Base-by-base conservation (phyloP, 2,113 vertebrate genomes). In the Pterocles burchelli region DNA sequence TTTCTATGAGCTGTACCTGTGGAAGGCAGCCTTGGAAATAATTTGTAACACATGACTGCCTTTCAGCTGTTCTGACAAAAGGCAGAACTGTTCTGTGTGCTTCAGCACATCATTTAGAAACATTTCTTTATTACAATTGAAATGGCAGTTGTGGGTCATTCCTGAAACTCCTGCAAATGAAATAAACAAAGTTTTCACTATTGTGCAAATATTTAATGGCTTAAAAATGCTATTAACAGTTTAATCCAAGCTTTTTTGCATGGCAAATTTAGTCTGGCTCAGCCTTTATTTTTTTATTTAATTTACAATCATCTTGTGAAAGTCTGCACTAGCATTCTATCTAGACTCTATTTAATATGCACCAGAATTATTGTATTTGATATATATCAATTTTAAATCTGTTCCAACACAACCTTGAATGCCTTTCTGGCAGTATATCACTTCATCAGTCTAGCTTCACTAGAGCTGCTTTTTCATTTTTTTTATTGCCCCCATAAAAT, bases 401-500 rank as follows among this genome's bases (percentile, higher is more conserved):
- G 87, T 86, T 97, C 93, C 93, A 88, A 93, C 90, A 71, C 96
- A 95, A 97, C 85, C 95, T 95, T 97, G 92, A 95, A 95, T 92
- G 90, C 84, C 96, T 97, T 93, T 92, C 91, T 91, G 85, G 82
- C 63, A 88, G 71, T 97, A 95, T 96, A 96, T 98, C 92, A 96
- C 72, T 95, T 96, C 91, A 97, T 98, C 96, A 95, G 91, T 74
- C 88, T 96, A 90, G 85, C 87, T 97, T 98, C 97, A 97, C 96
- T 96, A 92, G 93, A 96, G 89, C 82, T 89, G 95, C 96, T 97
- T 97, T 96, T 94, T 85, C 84, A 76, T 79, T 93, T 96, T 97
- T 97, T 97, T 97, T 98, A 96, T 96, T 75, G 71, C 67, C 66
- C 92, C 83, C 93, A 95, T 97, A 97, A 96, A 97, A 97, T 80